Base-by-base conservation (phyloP, 37 sponge, comb jelly and placozoan species). In the Spongilla lacustris region DNA sequence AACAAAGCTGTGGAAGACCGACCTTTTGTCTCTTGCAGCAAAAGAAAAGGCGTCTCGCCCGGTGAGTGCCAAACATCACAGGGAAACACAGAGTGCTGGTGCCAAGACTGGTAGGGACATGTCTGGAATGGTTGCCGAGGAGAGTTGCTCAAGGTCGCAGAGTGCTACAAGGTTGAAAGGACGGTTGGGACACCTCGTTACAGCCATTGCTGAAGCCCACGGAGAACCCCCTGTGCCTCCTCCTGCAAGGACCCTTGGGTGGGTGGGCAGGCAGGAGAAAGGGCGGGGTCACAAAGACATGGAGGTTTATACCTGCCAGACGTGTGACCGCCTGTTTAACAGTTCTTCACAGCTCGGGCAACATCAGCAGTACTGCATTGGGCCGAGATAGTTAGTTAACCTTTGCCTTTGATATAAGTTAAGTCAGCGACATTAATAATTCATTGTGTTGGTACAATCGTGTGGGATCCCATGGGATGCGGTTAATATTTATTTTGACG, bases 131-230 rank as follows among this genome's bases (percentile, higher is more conserved):
- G 75, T 19, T 24, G 35, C 75, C 75, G 4, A 36, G 29, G 34
- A 74, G 31, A 27, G 35, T 9, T 11, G 34, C 31, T 74, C 75
- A 8, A 32, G 26, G 32, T 58, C 58, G 29, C 75, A 74, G 31
- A 27, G 35, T 19, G 0, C 75, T 72, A 36, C 75, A 23, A 74
- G 35, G 32, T 36, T 74, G 8, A 33, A 77, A 77, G 85, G 85
- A 14, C 31, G 85, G 70, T 19, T 85, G 25, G 85, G 85, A 6
- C 78, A 77, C 50, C 38, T 85, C 36, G 78, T 85, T 21, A 31
- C 25, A 69, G 78, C 85, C 71, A 85, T 85, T 77, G 84, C 84
- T 74, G 78, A 85, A n/a, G 76, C 76, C 22, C 84, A 84, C 36
- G 12, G 36, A 28, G 14, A 10, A 11, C 31, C 13, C 0, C 23